Percentiles rank a stretch among this genome's conserved stretches.
These are phyloP conservation scores for Synergus umbraculus DNA, from an alignment of 2,888 invertebrate genomes.

Conservation along the genomic window DNA sequence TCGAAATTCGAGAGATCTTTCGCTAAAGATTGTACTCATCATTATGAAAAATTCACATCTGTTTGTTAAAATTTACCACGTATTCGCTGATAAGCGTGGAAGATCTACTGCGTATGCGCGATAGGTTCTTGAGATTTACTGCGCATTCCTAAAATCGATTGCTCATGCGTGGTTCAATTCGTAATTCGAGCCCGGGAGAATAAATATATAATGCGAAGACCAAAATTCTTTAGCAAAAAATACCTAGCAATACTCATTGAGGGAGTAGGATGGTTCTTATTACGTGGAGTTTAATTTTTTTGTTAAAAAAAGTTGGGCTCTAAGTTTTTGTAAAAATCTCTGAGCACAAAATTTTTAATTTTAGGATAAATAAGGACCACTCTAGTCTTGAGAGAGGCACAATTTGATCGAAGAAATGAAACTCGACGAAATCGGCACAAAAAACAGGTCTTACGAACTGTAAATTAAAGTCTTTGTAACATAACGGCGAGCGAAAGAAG, in stretches of 20 bases:
- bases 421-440: conserved; percentile 63
- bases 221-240: conserved; percentile 22
- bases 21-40: background rate
- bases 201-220: background rate
- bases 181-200: background rate
- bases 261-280: background rate
- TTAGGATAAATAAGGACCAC: no score
- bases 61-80: background rate
- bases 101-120: background rate
- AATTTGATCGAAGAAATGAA: conserved; percentile 44
- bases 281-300: no score
- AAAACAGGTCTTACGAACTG: conserved; percentile 58
- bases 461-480: conserved; percentile 61
- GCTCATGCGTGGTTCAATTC: background rate
- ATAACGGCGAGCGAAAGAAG: conserved; percentile 54
- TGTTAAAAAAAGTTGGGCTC: no score
- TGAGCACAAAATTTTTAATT: no score
- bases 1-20: background rate
- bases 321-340: no score
- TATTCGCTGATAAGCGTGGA: no score
- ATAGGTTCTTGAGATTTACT: background rate
- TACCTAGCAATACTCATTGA: conserved; percentile 58
- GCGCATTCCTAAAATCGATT: background rate
- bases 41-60: background rate
- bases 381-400: conserved; percentile 27